These are phyloP conservation scores for Drosophila maculinotata DNA, from an alignment of 2,888 invertebrate genomes.

Conservation along the genomic window DNA sequence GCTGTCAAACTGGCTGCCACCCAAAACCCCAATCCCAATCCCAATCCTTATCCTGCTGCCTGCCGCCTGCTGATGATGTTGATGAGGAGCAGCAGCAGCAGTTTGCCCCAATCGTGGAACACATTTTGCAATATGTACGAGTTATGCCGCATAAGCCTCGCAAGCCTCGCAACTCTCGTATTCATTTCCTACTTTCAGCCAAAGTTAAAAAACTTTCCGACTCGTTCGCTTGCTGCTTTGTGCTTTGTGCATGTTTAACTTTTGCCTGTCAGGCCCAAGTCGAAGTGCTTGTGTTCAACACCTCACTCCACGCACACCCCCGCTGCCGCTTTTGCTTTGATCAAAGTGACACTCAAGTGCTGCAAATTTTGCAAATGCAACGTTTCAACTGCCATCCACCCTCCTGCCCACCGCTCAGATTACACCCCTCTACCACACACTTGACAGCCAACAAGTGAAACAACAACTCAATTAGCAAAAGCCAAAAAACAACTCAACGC, in stretches of 20 bases:
- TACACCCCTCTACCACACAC: conserved; percentile 12
- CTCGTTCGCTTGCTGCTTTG: conserved; percentile 34
- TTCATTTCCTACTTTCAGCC: conserved; percentile 64
- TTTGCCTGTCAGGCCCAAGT: conserved; percentile 54
- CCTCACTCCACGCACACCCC: background rate
- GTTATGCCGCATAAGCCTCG: conserved; percentile 71
- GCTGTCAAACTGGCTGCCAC: conserved; percentile 61
- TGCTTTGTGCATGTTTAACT: conserved; percentile 76
- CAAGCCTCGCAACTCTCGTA: conserved; percentile 30
- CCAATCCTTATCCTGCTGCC: background rate
- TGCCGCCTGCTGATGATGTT: conserved; percentile 13
- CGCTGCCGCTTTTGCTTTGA: conserved; percentile 40
- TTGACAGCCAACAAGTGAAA: conserved; percentile 47
- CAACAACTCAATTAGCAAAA: conserved; percentile 68
- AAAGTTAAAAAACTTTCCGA: conserved; percentile 66
- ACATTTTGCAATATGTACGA: conserved; percentile 70
- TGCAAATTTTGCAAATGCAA: conserved; percentile 53
- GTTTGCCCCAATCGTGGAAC: conserved; percentile 29
- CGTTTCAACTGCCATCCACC: background rate
- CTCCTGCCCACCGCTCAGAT: background rate
- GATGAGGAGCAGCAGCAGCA: conserved; percentile 5
- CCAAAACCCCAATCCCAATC: too few relatives aligned
- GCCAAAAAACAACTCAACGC: conserved; percentile 30
- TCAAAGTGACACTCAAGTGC: conserved; percentile 63
- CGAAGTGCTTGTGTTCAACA: conserved; percentile 24